Evolutionary conservation across 2,888 invertebrate genomes (phyloP), one percentile per base, ranked within the genome.

Genomic region (Cylloceria caligata): DNA sequence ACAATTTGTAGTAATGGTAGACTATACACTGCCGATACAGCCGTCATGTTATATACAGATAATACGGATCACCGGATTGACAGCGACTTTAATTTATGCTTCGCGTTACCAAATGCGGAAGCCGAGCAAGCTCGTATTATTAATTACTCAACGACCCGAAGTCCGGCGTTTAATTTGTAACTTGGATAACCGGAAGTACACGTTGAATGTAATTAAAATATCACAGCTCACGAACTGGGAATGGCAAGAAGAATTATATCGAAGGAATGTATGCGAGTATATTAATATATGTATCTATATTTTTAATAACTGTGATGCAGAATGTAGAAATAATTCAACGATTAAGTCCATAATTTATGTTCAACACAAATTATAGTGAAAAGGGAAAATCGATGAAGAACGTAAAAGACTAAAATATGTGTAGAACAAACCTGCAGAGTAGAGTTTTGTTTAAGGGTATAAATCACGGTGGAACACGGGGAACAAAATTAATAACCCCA

Each of bases 131-230:
- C 24, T 16, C 47, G 45, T 71, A 82, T 82, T 71, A 82, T 82
- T 82, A 82, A 82, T 82, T 82, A 60, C 57, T 49, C 42, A 75
- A 79, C 71, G 74, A 79, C 52, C 65, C 79, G 65, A 75, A 69
- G 71, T 74, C 65, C 74, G 74, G 65, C 84, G 83, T 86, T 87
- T 87, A 85, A 86, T 87, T 86, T 84, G 83, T 80, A 81, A 84
- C 85, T 86, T 86, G 82, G 81, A 81, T 81, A 84, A 87, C 80
- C 84, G 84, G 85, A 86, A 83, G 83, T 84, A 65, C 84, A 77
- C 78, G 81, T 69, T 78, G 80, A 81, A 84, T 85, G 80, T 86
- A 87, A 87, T 86, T 88, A 86, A 87, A 87, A 83, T 82, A 79
- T 83, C 79, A 65, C 57, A 68, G 42, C 62, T 69, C 65, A 57